These are phyloP conservation scores for Xyrauchen texanus DNA, from an alignment of 2,113 vertebrate genomes.

Conservation along the genomic window DNA sequence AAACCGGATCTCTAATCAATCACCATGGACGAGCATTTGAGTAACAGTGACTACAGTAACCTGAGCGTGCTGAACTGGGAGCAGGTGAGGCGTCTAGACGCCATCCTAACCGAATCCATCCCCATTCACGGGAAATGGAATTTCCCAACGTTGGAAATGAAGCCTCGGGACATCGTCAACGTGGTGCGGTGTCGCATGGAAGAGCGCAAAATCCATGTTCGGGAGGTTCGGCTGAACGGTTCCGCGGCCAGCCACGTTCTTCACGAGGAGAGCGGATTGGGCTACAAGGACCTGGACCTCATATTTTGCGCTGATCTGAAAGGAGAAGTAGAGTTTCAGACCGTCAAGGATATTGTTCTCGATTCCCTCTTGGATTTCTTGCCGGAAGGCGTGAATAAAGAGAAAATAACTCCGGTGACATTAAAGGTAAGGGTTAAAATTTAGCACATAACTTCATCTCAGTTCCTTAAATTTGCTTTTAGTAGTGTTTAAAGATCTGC, in stretches of 20 bases:
- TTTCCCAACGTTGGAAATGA: slow-evolving; percentile 95
- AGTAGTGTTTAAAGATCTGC: not conserved
- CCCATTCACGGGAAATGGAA: slow-evolving; percentile 97
- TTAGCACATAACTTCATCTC: too few relatives aligned
- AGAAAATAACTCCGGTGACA: slow-evolving; percentile 93
- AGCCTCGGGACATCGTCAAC: slow-evolving; percentile 92
- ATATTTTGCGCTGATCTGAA: slow-evolving; percentile 95
- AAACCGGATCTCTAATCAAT: slow-evolving; percentile 21
- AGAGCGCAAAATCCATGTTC: slow-evolving; percentile 84
- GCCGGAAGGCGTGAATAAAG: slow-evolving; percentile 96
- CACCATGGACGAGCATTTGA: slow-evolving; percentile 77
- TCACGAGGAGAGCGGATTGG: slow-evolving; percentile 95
- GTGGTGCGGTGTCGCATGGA: slow-evolving; percentile 91
- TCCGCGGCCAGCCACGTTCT: slow-evolving; percentile 96
- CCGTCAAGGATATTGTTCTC: slow-evolving; percentile 92
- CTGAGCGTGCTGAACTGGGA: slow-evolving; percentile 95
- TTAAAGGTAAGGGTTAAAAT: slow-evolving; percentile 82
- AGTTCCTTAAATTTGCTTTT: too few relatives aligned
- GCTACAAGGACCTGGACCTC: slow-evolving; percentile 97
- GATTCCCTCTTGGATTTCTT: slow-evolving; percentile 96
- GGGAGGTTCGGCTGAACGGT: slow-evolving; percentile 93
- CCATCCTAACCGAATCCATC: slow-evolving; percentile 90
- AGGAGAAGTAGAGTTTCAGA: slow-evolving; percentile 92
- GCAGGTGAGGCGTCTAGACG: slow-evolving; percentile 94
- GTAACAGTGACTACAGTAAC: slow-evolving; percentile 74